Base-by-base conservation (phyloP, 1,140 invertebrate genomes). In the Sinella curviseta region DNA sequence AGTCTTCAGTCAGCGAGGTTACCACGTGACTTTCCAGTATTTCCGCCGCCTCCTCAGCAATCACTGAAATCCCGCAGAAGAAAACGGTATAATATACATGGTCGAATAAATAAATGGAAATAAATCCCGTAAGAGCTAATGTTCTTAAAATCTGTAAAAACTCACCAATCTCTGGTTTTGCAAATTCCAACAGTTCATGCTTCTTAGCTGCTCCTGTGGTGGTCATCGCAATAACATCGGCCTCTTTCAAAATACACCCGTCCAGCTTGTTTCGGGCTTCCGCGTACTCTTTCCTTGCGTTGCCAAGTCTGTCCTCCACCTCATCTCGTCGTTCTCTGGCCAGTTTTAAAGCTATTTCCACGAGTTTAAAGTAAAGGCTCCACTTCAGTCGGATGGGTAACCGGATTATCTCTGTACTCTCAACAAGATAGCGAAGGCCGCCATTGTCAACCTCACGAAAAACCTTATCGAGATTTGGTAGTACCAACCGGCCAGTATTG, bases 181-280 rank as follows among this genome's bases (percentile, higher is more conserved):
- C 83, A n/a, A 88, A 84, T 75, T 90, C 85, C 24, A 95, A 84
- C 17, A 92, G 80, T 24, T 89, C 88, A 35, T 90, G 89, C n/a
- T 90, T 85, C 73, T 90, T 89, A 3, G 93, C 93, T 0, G 93
- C 93, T 70, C 90, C 92, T 16, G 92, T 92, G 1, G 93, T 95
- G 0, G 94, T 95, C 89, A 94, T 91, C 14, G 92, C 94, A 39
- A 95, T 85, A 20, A 94, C 87, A 78, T 88, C 83, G 35, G 83
- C 48, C 0, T 57, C 31, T 12, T 60, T 57, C 14, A 84, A 79
- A n/a, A 83, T 54, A 1, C 77, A 60, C 14, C 85, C 81, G 83
- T 89, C 85, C 74, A 83, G 82, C 26, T 86, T 85, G 74, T 85
- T 79, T 28, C 82, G 78, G 20, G 88, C 83, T 74, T 86, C 80